Evolutionary conservation across 35 echinoderm and acorn worm genomes (phyloP), one percentile per base, ranked within the genome.

Genomic region (Patiria miniata): DNA sequence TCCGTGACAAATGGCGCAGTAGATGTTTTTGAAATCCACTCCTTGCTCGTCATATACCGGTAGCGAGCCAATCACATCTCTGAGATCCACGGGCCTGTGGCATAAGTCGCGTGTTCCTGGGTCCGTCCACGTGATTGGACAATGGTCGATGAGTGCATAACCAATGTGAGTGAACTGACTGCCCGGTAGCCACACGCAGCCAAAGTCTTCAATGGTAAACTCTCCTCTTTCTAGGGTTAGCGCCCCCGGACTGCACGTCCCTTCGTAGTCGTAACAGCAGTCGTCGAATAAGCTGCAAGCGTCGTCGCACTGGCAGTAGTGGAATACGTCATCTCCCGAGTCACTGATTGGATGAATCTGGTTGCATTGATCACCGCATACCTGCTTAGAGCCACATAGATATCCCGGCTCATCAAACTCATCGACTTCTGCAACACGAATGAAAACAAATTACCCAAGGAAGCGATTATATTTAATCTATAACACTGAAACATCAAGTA

Each of bases 1-100:
- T 7, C 50, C 50, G 36, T 84, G 26, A 28, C 82, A 84, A 23
- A 60, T 17, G 28, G 82, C 82, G 38, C 82, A 82, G 57, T 37
- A 84, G 28, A 60, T 84, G 57, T 84, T 84, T 26, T 84, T 84
- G 33, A 59, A 84, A 36, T 73, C 65, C 65, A 73, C 65, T 12
- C 34, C 34, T 30, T 73, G 2, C 65, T 73, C 65, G 65, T 73
- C 65, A 34, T 73, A 73, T 30, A 73, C 65, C 29, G 65, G 65
- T 30, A 73, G 65, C 65, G 65, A 73, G 10, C 65, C 26, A 4
- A 73, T 73, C 19, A 73, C 65, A 34, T 73, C 65, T 14, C 19
- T 15, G 26, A 26, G 21, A 73, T 73, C 26, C 65, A 73, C 65
- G 26, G 65, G 65, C 29, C 65, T 34, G 10, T 73, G 19, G 34